Evolutionary conservation across 2,113 vertebrate genomes (phyloP).

Genomic region (Myxocyprinus asiaticus): DNA sequence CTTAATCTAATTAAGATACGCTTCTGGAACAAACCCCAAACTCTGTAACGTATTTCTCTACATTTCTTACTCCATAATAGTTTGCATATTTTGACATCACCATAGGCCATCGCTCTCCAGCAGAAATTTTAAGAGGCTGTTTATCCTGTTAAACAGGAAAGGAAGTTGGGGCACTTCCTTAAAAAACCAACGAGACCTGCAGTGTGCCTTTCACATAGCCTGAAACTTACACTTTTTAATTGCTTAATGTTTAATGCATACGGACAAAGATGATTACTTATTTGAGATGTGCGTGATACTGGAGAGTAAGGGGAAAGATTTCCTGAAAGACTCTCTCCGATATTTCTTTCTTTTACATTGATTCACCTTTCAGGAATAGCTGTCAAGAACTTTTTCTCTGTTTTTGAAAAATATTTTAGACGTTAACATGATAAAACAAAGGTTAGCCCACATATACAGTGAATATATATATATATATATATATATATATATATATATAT

Average conservation of each 20-base stretch:
- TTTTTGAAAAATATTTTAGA: slow-evolving; percentile 64
- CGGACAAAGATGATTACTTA: slow-evolving; percentile 51
- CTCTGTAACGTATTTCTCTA: not conserved
- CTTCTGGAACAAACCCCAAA: not conserved
- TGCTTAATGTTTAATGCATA: slow-evolving; percentile 60
- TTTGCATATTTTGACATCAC: slow-evolving; percentile 21
- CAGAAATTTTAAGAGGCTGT: slow-evolving; percentile 34
- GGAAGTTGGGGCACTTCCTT: slow-evolving; percentile 53
- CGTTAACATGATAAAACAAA: slow-evolving; percentile 68
- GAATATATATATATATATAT: slow-evolving; percentile 4
- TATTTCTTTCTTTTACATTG: slow-evolving; percentile 2
- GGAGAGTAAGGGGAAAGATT: too few species aligned
- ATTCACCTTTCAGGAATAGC: slow-evolving; percentile 44
- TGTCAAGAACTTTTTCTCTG: slow-evolving; percentile 46
- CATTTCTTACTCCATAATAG: not conserved
- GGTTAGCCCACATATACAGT: slow-evolving; percentile 57
- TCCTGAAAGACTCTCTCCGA: not conserved
- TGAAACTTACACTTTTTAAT: slow-evolving; percentile 57
- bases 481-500: slow-evolving; percentile 18
- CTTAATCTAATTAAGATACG: not conserved
- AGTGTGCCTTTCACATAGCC: slow-evolving; percentile 46
- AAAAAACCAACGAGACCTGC: slow-evolving; percentile 40
- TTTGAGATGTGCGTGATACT: slow-evolving; percentile 39
- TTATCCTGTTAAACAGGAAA: slow-evolving; percentile 58
- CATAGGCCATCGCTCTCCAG: not conserved